These are phyloP conservation scores for Struthio camelus DNA, from an alignment of 2,113 vertebrate genomes.

Conservation along the genomic window DNA sequence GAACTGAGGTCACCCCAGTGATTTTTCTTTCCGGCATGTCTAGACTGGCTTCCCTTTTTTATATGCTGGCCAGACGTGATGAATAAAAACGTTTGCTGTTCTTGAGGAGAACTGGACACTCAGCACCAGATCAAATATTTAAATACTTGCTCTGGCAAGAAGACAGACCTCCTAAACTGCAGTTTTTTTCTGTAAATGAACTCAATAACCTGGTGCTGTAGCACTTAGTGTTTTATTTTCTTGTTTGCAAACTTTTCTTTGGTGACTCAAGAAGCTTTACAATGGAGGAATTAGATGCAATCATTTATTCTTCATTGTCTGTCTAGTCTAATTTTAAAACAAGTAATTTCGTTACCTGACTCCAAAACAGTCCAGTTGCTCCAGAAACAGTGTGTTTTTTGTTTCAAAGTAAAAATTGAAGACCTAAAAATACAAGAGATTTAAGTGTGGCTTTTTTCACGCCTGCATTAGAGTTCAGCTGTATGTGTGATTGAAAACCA, in stretches of 20 bases:
- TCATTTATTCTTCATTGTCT: not conserved
- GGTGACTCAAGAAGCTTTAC: not conserved
- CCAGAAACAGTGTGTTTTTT: not conserved
- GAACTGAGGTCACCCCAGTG: constrained; percentile 29
- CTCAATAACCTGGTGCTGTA: not conserved
- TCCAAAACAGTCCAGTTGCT: not conserved
- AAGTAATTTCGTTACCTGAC: not conserved
- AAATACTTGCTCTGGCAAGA: constrained; percentile 45
- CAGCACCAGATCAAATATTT: constrained; percentile 57
- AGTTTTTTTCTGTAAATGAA: constrained; percentile 33
- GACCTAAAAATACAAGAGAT: not conserved
- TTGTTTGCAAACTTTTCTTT: not conserved
- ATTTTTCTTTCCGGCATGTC: constrained; percentile 49
- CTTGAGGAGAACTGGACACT: constrained; percentile 34
- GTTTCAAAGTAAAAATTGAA: not conserved
- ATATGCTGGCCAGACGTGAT: constrained; percentile 27
- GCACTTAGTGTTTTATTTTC: not conserved
- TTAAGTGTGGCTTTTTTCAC: constrained; percentile 31
- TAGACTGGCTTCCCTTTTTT: constrained; percentile 63
- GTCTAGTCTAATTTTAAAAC: not conserved
- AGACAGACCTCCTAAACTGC: not conserved
- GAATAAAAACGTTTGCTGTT: constrained; percentile 34
- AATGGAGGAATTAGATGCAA: not conserved
- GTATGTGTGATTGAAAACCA: constrained; percentile 15
- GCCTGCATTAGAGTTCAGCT: not conserved